Base-by-base conservation (phyloP, 2,888 invertebrate species). In the Chouioia cunea region DNA sequence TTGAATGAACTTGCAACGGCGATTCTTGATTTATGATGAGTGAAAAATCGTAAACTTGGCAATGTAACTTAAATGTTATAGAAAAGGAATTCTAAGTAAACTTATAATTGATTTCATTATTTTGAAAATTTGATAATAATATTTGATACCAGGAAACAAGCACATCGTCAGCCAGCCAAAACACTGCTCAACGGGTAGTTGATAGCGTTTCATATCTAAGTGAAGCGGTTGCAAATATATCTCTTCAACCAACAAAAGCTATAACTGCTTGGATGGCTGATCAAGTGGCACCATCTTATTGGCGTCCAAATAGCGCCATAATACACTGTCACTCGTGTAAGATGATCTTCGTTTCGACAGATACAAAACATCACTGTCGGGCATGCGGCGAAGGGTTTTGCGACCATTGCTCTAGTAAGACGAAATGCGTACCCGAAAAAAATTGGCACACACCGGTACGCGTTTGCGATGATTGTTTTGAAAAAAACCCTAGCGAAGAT, bases 381-480 rank as follows among this genome's bases (percentile, higher is more conserved):
- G 88, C 91, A 0, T 94, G 94, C 83, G 94, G 94, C 0, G 90
- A 93, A 81, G 94, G 94, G 0, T 93, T 94, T 79, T 95, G 94
- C 82, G 90, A 91, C 74, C 82, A 82, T 4, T 95, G 94, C 80
- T 92, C 93, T 2, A 88, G 89, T n/a, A 88, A 89, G 65, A 87
- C 87, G 64, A 88, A 90, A 78, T 89, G 91, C 18, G 93, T 94
- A 18, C 93, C 93, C 15, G 88, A 89, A 14, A 87, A 91, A 74
- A 93, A 93, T 66, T 94, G 94, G 93, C 84, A 86, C 10, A 86
- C 87, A 20, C 90, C 91, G 0, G 93, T 93, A 0, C 86, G 94
- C 67, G 93, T 94, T 3, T 95, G 94, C 82, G 91, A 93, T 76
- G 82, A 86, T 59, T 94, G 94, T 79, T 90, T 86, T 78, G 72